Percentiles rank a stretch among this genome's conserved stretches.
phyloP scores from a whole-genome alignment of 2,888 invertebrate species.

The Lottia scabra region DNA sequence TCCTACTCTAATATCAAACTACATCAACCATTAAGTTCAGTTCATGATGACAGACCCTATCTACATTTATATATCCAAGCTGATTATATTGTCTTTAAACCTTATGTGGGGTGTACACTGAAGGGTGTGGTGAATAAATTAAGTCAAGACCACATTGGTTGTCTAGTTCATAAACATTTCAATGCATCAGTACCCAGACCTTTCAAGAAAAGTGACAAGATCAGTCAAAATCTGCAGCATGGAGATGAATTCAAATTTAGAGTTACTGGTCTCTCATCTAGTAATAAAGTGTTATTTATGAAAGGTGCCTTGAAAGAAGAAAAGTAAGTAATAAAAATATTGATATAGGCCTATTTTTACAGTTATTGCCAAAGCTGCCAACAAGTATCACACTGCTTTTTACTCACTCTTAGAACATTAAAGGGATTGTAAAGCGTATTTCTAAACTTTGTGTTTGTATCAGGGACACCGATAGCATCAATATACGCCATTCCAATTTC shows the following conservation, averaged over 20 bases:
- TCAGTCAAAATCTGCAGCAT: slow-evolving; percentile 71
- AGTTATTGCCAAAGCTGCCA: no score
- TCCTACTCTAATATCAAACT: slow-evolving; percentile 78
- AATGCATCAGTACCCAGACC: slow-evolving; percentile 79
- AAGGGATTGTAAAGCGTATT: no score
- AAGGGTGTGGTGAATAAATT: slow-evolving; percentile 78
- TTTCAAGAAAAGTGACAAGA: slow-evolving; percentile 71
- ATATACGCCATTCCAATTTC: no score
- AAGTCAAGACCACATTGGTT: slow-evolving; percentile 77
- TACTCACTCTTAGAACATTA: no score
- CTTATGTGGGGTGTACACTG: slow-evolving; percentile 75
- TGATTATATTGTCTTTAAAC: slow-evolving; percentile 79
- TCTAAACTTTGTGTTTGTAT: no score
- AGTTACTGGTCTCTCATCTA: slow-evolving; percentile 73
- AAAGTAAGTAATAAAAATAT: slow-evolving; percentile 7
- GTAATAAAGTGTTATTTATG: slow-evolving; percentile 45
- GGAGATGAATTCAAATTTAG: slow-evolving; percentile 76
- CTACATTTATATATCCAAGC: slow-evolving; percentile 78
- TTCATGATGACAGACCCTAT: slow-evolving; percentile 76
- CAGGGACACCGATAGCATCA: no score
- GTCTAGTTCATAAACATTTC: slow-evolving; percentile 79
- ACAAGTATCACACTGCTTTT: no score
- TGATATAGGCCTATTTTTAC: no score
- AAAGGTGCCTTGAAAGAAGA: slow-evolving; percentile 31
- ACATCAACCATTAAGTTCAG: slow-evolving; percentile 74